Evolutionary conservation across 2,113 vertebrate genomes (phyloP).

Genomic region (Myiagra hebetior): DNA sequence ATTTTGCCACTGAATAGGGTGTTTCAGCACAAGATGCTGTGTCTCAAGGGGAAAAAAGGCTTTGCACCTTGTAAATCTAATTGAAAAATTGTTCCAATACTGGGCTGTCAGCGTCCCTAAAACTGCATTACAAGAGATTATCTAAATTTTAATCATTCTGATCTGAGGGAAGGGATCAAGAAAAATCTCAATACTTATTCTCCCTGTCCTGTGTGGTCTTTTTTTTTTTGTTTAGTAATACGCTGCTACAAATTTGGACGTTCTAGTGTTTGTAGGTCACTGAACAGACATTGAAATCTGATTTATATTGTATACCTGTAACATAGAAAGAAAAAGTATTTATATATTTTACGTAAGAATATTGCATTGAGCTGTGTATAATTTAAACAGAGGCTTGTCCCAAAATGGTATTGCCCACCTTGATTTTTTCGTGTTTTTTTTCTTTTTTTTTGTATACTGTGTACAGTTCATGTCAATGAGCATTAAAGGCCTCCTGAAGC

Average conservation of each 20-base stretch:
- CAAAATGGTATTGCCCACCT: constrained; percentile 79
- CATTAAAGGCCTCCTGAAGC: constrained; percentile 91
- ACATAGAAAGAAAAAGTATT: constrained; percentile 96
- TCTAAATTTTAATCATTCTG: constrained; percentile 55
- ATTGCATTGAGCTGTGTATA: constrained; percentile 90
- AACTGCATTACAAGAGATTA: constrained; percentile 46
- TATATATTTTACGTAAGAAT: constrained; percentile 98
- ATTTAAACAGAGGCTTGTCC: constrained; percentile 82
- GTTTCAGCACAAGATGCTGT: constrained; percentile 63
- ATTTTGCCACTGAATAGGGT: constrained; percentile 60
- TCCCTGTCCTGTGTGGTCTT: constrained; percentile 49
- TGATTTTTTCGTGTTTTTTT: constrained; percentile 60
- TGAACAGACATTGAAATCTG: constrained; percentile 87
- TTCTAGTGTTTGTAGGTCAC: constrained; percentile 84
- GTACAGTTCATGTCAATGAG: constrained; percentile 91
- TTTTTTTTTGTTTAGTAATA: constrained; percentile 70
- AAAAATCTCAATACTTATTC: constrained; percentile 55
- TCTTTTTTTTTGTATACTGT: constrained; percentile 84
- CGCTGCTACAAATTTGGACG: constrained; percentile 83
- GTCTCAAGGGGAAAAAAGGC: neutral
- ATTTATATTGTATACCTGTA: constrained; percentile 99
- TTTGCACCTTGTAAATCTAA: constrained; percentile 12
- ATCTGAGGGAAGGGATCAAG: constrained; percentile 55
- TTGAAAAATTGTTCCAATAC: constrained; percentile 16
- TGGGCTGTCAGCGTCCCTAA: constrained; percentile 68